These are phyloP conservation scores for Agrochola litura DNA, from an alignment of 2,888 invertebrate genomes.

Conservation along the genomic window DNA sequence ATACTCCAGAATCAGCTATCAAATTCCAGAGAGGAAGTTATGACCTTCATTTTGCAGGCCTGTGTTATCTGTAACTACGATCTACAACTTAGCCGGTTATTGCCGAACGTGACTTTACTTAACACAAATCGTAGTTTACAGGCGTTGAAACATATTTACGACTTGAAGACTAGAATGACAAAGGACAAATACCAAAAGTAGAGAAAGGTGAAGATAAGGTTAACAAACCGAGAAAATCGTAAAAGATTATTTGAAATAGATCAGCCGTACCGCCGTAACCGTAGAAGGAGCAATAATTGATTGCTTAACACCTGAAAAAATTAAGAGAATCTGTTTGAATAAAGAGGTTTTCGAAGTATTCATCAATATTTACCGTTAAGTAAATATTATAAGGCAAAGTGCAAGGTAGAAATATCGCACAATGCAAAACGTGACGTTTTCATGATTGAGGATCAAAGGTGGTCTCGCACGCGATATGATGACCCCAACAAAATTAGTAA, in stretches of 20 bases:
- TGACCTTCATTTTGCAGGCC: no score
- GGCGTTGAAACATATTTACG: constrained; percentile 17
- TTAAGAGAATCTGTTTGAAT: background rate
- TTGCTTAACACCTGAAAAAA: background rate
- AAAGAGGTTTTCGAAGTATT: background rate
- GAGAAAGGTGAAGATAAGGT: background rate
- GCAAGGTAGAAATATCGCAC: constrained; percentile 24
- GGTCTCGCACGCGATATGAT: constrained; percentile 37
- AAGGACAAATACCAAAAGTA: background rate
- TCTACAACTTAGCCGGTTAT: constrained; percentile 24
- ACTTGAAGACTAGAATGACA: constrained; percentile 8
- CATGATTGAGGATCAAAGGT: constrained; percentile 48
- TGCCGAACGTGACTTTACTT: constrained; percentile 24
- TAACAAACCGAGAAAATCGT: background rate
- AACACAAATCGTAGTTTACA: constrained; percentile 16
- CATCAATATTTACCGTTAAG: background rate
- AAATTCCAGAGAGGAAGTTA: no score
- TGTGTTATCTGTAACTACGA: constrained; percentile 30
- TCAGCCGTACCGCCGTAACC: no score
- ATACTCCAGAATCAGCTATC: no score
- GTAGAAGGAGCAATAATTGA: background rate
- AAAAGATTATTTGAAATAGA: constrained; percentile 3
- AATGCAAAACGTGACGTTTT: constrained; percentile 52
- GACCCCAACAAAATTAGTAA: constrained; percentile 28
- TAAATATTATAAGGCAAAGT: constrained; percentile 9